Evolutionary conservation across 2,888 invertebrate species (phyloP), one percentile per base, ranked within the genome.

Genomic region (Drosophila kanekoi): DNA sequence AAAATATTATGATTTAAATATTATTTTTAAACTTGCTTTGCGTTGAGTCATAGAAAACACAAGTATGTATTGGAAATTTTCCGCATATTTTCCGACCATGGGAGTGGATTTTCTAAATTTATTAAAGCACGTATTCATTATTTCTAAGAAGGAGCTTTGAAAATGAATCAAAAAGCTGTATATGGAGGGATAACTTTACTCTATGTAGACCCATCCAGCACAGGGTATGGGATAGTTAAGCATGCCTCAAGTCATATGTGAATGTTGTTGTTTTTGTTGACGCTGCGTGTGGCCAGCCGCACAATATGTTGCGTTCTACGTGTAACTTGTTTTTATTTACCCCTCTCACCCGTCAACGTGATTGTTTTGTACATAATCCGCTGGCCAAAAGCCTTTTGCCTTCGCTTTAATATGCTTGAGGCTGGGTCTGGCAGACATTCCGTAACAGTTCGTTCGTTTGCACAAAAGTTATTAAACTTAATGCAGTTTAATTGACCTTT

Each of bases 401-500:
- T 53, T 38, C 35, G 56, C 75, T 76, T 78, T 69, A 81, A 77
- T 73, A 57, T 68, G 63, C 81, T 67, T 45, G 59, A 23, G 67
- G 72, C 58, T 56, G 43, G 59, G 54, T 51, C 53, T 72, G 82
- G 28, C 65, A 79, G 63, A 81, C 66, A 69, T 72, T 77, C 64
- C 69, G 69, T 57, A 82, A 72, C 69, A 60, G 69, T 76, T 72
- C 54, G 45, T 65, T 57, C 60, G 71, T 76, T 77, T 64, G 70
- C 74, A 79, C 88, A 73, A 80, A 85, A 87, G 89, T 85, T 85
- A 89, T 89, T 87, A 84, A 85, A 89, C 87, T 85, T 88, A 85
- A 85, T 85, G 84, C 84, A 85, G 87, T 85, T 85, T 85, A 85
- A 85, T 85, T 85, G 89, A 85, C 87, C 89, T 87, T 87, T 84